Conservation (phyloP, 2,888 invertebrate genomes). For the Drosophila setosimentum region DNA sequence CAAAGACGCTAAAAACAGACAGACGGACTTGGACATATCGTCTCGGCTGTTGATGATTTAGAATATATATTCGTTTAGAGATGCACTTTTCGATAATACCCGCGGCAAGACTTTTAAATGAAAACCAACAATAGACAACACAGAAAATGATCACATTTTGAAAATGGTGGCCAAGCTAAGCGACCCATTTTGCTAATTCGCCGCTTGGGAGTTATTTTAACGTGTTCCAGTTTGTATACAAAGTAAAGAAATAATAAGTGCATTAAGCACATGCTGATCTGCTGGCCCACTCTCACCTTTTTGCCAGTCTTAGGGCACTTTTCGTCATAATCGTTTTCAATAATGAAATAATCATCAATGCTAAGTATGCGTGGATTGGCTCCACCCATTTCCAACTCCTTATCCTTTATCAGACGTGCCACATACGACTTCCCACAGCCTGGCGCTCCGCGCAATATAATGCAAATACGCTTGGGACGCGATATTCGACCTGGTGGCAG, state of each 20-base stretch:
- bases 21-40: neutral
- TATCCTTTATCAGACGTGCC: slow-evolving; percentile 94
- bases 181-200: no score
- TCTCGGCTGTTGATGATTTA: neutral
- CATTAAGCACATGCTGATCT: neutral
- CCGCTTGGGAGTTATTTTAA: neutral
- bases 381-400: slow-evolving; percentile 93
- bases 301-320: slow-evolving; percentile 84
- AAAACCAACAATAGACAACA: neutral
- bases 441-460: slow-evolving; percentile 96
- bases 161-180: no score
- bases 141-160: neutral
- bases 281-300: slow-evolving; percentile 66
- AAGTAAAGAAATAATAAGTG: neutral
- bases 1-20: neutral
- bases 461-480: slow-evolving; percentile 92
- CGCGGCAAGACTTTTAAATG: neutral
- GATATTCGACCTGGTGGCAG: slow-evolving; percentile 91
- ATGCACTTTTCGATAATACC: neutral
- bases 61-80: neutral
- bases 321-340: slow-evolving; percentile 91
- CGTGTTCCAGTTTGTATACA: neutral
- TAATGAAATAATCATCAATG: slow-evolving; percentile 98
- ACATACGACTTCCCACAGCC: slow-evolving; percentile 97
- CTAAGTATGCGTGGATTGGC: slow-evolving; percentile 96